Evolutionary conservation across 1,140 invertebrate genomes (phyloP).

Genomic region (Drosophila seguyi): DNA sequence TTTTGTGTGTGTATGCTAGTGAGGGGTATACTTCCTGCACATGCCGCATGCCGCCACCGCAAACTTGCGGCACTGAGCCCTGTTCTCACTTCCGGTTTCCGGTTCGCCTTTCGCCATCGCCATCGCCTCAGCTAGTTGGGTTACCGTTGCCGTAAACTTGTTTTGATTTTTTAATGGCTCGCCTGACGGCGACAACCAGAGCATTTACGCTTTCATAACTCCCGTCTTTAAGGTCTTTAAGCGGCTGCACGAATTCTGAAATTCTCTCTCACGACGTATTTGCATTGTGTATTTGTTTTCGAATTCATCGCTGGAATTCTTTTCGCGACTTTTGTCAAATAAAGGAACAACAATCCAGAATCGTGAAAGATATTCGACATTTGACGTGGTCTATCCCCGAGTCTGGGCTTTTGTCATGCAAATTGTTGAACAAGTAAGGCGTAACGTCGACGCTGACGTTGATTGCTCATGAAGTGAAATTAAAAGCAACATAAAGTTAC

Average conservation of each 20-base stretch:
- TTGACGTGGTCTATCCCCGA: constrained; percentile 31
- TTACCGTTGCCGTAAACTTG: constrained; percentile 72
- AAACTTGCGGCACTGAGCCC: constrained; percentile 77
- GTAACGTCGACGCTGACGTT: constrained; percentile 40
- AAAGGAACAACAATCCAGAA: constrained; percentile 14
- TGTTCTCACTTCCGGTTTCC: constrained; percentile 80
- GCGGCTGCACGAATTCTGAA: neutral
- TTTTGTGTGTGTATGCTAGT: constrained; percentile 7
- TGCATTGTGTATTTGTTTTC: constrained; percentile 8
- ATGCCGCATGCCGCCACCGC: constrained; percentile 65
- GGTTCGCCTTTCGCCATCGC: constrained; percentile 42
- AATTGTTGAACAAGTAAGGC: constrained; percentile 67
- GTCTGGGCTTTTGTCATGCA: constrained; percentile 73
- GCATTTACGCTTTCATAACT: constrained; percentile 61
- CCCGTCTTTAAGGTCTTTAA: constrained; percentile 46
- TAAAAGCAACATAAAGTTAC: constrained; percentile 65
- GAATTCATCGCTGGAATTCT: constrained; percentile 10
- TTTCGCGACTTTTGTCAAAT: constrained; percentile 29
- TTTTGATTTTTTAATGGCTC: constrained; percentile 83
- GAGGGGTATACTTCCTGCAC: constrained; percentile 63
- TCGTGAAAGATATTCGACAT: constrained; percentile 34
- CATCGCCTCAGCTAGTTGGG: constrained; percentile 55
- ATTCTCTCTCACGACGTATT: neutral
- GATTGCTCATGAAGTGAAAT: constrained; percentile 58
- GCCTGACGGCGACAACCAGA: constrained; percentile 58